A percentile compares a stretch with the other conserved stretches of the same genome.
phyloP scores from a whole-genome alignment of 92 coral and sea anemone genomes.

The Phymanthus crucifer region DNA sequence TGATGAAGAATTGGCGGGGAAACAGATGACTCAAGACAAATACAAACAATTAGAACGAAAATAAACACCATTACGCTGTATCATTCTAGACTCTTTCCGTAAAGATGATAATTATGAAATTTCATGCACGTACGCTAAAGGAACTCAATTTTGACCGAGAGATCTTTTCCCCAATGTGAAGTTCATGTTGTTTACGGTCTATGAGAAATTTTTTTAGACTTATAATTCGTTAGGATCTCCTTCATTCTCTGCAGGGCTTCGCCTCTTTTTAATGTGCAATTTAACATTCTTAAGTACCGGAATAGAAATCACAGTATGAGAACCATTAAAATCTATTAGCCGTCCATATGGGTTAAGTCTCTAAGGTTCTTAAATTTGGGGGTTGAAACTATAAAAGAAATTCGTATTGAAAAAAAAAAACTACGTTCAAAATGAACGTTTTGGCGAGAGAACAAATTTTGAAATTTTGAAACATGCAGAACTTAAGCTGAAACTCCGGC shows the following conservation, averaged over 20 bases:
- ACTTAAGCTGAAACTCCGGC: too few species aligned
- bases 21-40: neutral
- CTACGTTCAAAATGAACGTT: too few species aligned
- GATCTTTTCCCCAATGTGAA: neutral
- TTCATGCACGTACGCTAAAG: neutral
- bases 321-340: neutral
- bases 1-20: neutral
- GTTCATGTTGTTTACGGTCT: neutral
- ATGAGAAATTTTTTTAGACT: neutral
- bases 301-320: slow-evolving; percentile 3
- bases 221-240: neutral
- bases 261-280: neutral
- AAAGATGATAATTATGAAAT: neutral
- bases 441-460: too few species aligned
- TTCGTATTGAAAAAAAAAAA: neutral
- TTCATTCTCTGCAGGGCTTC: neutral
- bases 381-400: too few species aligned
- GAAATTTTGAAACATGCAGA: too few species aligned
- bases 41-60: neutral
- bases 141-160: neutral
- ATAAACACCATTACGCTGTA: neutral
- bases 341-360: neutral
- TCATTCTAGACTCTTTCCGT: neutral
- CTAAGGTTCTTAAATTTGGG: neutral
- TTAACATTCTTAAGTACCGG: neutral